A percentile compares a stretch with the other conserved stretches of the same genome.
These are phyloP conservation scores for Anorthoa munda DNA, from an alignment of 2,888 invertebrate genomes.

Conservation along the genomic window DNA sequence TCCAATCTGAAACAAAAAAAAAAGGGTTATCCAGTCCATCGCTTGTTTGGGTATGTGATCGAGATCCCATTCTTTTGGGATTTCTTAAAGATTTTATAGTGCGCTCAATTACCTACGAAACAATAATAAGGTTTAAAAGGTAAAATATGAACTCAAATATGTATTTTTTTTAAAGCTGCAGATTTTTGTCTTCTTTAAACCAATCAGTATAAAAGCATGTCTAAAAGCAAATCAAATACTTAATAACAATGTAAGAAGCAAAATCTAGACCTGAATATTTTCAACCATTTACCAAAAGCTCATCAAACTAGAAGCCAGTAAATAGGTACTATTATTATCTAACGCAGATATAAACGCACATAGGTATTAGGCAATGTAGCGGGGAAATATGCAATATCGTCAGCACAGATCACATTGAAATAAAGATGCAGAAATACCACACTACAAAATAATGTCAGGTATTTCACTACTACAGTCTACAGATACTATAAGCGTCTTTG, in stretches of 20 bases:
- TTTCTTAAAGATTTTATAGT: no score
- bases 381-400: constrained; percentile 79
- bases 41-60: no score
- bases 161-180: not conserved
- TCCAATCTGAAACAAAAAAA: no score
- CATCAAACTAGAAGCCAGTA: constrained; percentile 57
- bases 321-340: constrained; percentile 55
- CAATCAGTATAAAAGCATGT: not conserved
- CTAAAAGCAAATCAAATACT: not conserved
- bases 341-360: constrained; percentile 57
- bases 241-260: not conserved
- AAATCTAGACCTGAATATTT: not conserved
- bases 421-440: constrained; percentile 16
- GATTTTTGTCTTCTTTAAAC: not conserved
- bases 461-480: no score
- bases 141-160: not conserved
- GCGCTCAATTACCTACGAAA: not conserved
- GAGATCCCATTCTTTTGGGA: no score
- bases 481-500: no score
- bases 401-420: constrained; percentile 26
- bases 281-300: constrained; percentile 17
- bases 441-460: no score
- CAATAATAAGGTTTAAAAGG: not conserved
- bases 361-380: constrained; percentile 61
- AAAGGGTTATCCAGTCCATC: no score